These are phyloP conservation scores for Cairina moschata DNA, from an alignment of 2,113 vertebrate species.

Conservation along the genomic window DNA sequence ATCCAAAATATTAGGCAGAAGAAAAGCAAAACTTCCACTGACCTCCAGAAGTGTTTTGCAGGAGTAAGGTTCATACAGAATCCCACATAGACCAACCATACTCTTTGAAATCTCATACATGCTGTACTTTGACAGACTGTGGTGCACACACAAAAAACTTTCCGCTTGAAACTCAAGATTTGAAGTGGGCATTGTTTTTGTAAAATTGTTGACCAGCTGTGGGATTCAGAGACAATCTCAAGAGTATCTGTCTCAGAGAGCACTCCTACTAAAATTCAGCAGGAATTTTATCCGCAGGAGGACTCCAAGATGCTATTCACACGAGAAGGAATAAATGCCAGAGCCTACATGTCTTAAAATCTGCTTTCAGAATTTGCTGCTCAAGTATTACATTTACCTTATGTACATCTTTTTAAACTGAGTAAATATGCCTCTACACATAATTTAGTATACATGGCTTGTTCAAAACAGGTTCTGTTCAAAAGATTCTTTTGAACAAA, in stretches of 20 bases:
- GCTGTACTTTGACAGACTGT: background rate
- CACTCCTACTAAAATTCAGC: background rate
- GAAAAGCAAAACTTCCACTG: background rate
- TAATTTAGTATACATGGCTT: background rate
- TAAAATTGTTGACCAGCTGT: background rate
- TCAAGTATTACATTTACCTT: background rate
- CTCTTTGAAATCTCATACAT: background rate
- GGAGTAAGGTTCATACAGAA: background rate
- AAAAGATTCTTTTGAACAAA: background rate
- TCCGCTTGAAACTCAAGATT: background rate
- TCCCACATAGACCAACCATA: background rate
- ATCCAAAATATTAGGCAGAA: background rate
- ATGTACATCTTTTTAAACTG: background rate
- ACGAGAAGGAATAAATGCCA: background rate
- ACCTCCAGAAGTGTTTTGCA: background rate
- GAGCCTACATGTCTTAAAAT: background rate
- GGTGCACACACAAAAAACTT: background rate
- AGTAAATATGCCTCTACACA: background rate
- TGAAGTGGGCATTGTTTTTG: background rate
- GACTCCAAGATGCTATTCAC: background rate
- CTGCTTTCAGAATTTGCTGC: background rate
- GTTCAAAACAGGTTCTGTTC: background rate
- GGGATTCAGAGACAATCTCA: background rate
- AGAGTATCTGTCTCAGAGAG: background rate
- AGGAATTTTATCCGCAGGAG: background rate